Conservation (phyloP, 2,888 invertebrate genomes). For the Acleris holmiana region DNA sequence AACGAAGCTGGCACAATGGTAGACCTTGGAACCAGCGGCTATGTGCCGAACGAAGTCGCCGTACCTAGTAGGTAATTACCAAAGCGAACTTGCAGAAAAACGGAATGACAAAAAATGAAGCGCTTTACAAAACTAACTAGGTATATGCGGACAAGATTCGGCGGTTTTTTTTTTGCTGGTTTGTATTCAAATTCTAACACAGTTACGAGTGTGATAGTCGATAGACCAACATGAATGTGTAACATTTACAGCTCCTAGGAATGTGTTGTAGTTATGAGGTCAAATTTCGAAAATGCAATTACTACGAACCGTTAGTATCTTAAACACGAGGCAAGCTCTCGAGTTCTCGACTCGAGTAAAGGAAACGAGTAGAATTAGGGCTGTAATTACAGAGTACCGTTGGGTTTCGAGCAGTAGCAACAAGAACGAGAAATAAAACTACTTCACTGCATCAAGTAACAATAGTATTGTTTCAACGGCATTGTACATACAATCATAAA, state of each 20-base stretch:
- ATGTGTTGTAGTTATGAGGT: slow-evolving; percentile 42
- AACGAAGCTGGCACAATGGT: slow-evolving; percentile 62
- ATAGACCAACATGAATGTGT: background rate
- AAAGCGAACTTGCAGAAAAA: slow-evolving; percentile 52
- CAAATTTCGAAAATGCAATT: slow-evolving; percentile 44
- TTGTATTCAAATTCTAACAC: slow-evolving; percentile 5
- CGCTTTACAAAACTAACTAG: slow-evolving; percentile 51
- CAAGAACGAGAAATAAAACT: slow-evolving; percentile 42
- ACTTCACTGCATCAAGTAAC: slow-evolving; percentile 46
- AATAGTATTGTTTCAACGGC: slow-evolving; percentile 48
- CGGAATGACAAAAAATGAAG: slow-evolving; percentile 57
- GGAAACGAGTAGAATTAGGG: slow-evolving; percentile 39
- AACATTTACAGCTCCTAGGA: slow-evolving; percentile 1
- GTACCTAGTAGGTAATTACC: slow-evolving; percentile 63
- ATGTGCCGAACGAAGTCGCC: slow-evolving; percentile 54
- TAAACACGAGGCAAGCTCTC: slow-evolving; percentile 37
- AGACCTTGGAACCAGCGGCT: slow-evolving; percentile 63
- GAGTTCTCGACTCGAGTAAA: slow-evolving; percentile 24
- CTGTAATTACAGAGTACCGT: slow-evolving; percentile 41
- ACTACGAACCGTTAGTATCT: slow-evolving; percentile 41
- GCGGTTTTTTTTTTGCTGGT: background rate
- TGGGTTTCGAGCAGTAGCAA: slow-evolving; percentile 35
- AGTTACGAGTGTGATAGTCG: background rate
- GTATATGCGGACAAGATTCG: slow-evolving; percentile 34
- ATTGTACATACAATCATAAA: slow-evolving; percentile 45